phyloP scores from a whole-genome alignment of 2,888 invertebrate species.

The Andrena fulva region DNA sequence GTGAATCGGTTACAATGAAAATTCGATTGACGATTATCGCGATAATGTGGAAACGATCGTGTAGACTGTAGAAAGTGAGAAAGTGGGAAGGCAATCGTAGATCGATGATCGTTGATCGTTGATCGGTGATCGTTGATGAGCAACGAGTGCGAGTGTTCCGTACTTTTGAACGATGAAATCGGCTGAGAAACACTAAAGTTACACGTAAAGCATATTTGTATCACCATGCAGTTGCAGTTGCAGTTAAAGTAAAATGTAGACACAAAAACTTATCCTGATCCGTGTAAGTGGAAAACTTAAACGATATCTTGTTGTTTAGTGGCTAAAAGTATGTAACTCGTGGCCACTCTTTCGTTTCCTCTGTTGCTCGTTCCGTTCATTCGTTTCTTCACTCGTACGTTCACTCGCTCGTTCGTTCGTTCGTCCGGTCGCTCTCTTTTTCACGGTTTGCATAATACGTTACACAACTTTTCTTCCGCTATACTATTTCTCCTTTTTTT shows the following conservation, averaged over 20 bases:
- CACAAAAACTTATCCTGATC: slow-evolving; percentile 23
- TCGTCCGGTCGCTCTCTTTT: background rate
- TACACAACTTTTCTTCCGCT: slow-evolving; percentile 27
- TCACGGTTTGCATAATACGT: slow-evolving; percentile 11
- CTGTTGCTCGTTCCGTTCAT: background rate
- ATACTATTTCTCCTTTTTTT: background rate
- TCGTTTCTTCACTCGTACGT: slow-evolving; percentile 27
- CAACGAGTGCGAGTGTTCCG: slow-evolving; percentile 16
- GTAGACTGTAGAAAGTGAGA: slow-evolving; percentile 1
- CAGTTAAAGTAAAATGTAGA: slow-evolving; percentile 1
- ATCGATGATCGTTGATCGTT: background rate
- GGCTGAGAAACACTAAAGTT: slow-evolving; percentile 9
- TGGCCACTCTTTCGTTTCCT: slow-evolving; percentile 41
- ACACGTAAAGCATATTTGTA: slow-evolving; percentile 37
- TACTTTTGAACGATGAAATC: slow-evolving; percentile 8
- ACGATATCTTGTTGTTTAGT: slow-evolving; percentile 1
- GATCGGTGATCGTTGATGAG: background rate
- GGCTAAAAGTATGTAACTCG: slow-evolving; percentile 38
- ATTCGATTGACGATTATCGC: background rate
- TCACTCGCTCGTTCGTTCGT: slow-evolving; percentile 4
- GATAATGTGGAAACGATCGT: slow-evolving; percentile 14
- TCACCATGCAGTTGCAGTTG: slow-evolving; percentile 34
- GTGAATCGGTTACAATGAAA: slow-evolving; percentile 17
- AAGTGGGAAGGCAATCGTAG: slow-evolving; percentile 1
- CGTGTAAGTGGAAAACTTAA: slow-evolving; percentile 28